phyloP scores from a whole-genome alignment of 1,140 invertebrate genomes.

The Pseudomyrmex cubaensis region DNA sequence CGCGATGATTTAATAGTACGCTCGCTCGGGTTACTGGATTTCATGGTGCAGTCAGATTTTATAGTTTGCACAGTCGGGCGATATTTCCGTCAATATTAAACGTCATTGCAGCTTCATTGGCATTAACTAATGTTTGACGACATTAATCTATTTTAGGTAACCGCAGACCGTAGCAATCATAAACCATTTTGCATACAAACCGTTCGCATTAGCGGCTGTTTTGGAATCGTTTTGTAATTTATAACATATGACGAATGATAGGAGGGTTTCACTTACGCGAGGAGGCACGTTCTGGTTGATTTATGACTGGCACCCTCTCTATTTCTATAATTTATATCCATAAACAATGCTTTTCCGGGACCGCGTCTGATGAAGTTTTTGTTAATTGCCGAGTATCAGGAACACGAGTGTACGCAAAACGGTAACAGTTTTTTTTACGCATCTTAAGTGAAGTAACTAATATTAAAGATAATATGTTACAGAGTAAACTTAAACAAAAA shows the following conservation, averaged over 20 bases:
- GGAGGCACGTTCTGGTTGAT: slow-evolving; percentile 28
- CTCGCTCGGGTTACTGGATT: slow-evolving; percentile 52
- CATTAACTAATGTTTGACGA: slow-evolving; percentile 77
- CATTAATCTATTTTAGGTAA: slow-evolving; percentile 78
- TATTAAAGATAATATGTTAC: background rate
- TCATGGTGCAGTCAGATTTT: slow-evolving; percentile 67
- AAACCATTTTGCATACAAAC: slow-evolving; percentile 78
- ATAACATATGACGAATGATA: slow-evolving; percentile 66
- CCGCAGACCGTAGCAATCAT: slow-evolving; percentile 74
- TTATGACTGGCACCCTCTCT: slow-evolving; percentile 44
- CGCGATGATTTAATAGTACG: slow-evolving; percentile 57
- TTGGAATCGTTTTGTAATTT: slow-evolving; percentile 73
- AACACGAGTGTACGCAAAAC: background rate
- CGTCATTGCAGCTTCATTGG: slow-evolving; percentile 66
- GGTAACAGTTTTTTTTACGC: background rate
- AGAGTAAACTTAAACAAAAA: background rate
- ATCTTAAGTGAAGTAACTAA: background rate
- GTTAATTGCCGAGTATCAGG: slow-evolving; percentile 12
- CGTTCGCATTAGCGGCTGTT: slow-evolving; percentile 63
- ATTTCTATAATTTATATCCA: slow-evolving; percentile 44
- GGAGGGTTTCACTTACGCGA: slow-evolving; percentile 56
- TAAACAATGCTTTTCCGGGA: slow-evolving; percentile 50
- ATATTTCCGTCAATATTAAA: slow-evolving; percentile 75
- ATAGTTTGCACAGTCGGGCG: slow-evolving; percentile 69
- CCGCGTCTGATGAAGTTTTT: slow-evolving; percentile 16